Percentiles rank a stretch among this genome's conserved stretches.
phyloP scores from a whole-genome alignment of 2,113 vertebrate species.

The Bungarus multicinctus region DNA sequence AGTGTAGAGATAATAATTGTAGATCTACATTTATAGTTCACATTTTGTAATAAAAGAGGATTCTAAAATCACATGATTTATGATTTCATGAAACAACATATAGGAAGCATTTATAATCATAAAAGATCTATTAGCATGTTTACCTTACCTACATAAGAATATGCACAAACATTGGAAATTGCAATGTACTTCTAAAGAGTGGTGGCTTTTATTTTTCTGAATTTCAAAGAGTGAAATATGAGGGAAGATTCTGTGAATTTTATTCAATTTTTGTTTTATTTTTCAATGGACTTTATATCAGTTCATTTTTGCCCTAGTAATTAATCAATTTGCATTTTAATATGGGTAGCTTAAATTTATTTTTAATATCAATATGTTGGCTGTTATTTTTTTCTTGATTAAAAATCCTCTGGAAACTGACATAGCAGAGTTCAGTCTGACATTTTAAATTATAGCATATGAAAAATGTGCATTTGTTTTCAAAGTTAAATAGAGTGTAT shows the following conservation, averaged over 20 bases:
- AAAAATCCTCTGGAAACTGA: not conserved
- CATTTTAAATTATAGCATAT: not conserved
- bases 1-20: not conserved
- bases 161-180: not conserved
- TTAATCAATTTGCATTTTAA: not conserved
- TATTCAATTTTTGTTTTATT: not conserved
- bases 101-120: not conserved
- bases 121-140: not conserved
- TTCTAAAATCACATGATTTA: not conserved
- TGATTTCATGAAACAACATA: not conserved
- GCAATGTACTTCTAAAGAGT: not conserved
- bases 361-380: not conserved
- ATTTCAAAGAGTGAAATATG: not conserved
- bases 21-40: not conserved
- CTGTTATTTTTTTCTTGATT: not conserved
- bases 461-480: not conserved
- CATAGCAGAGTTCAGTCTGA: not conserved
- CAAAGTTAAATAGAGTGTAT: not conserved
- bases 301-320: not conserved
- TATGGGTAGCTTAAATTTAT: not conserved
- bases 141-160: not conserved
- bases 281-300: not conserved
- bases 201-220: not conserved
- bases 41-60: not conserved
- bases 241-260: not conserved